phyloP scores from a whole-genome alignment of 2,113 vertebrate species.

The Limnothrissa miodon region DNA sequence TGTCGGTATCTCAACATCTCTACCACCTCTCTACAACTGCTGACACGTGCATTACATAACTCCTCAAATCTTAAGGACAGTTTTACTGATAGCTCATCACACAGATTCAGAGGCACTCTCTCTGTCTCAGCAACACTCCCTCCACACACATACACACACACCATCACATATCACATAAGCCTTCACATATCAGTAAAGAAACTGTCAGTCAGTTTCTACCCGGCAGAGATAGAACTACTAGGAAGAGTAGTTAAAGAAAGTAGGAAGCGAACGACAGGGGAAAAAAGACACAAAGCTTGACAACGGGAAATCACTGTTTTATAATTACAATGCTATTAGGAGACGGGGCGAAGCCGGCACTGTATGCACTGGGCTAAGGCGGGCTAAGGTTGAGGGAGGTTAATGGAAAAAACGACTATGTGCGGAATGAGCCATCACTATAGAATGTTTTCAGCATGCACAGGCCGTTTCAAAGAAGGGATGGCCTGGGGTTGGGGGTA shows the following conservation, averaged over 20 bases:
- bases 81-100: background rate
- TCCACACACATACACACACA: background rate
- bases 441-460: background rate
- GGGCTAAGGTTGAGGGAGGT: slow-evolving; percentile 19
- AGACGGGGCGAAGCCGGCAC: background rate
- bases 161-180: background rate
- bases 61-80: slow-evolving; percentile 8
- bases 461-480: background rate
- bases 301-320: background rate
- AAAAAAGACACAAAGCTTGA: background rate
- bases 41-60: background rate
- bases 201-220: slow-evolving; percentile 2
- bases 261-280: background rate
- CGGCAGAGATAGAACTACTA: background rate
- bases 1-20: background rate
- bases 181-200: background rate
- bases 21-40: background rate
- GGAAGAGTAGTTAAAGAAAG: background rate
- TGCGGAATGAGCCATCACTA: slow-evolving; percentile 9
- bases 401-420: slow-evolving; percentile 26
- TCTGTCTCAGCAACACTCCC: background rate
- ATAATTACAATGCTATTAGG: slow-evolving; percentile 34
- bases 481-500: slow-evolving; percentile 25
- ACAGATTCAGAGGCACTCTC: background rate
- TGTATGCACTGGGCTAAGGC: slow-evolving; percentile 20